A percentile compares a stretch with the other conserved stretches of the same genome.
phyloP scores from a whole-genome alignment of 2,888 invertebrate genomes.

The Criorhina ranunculi region DNA sequence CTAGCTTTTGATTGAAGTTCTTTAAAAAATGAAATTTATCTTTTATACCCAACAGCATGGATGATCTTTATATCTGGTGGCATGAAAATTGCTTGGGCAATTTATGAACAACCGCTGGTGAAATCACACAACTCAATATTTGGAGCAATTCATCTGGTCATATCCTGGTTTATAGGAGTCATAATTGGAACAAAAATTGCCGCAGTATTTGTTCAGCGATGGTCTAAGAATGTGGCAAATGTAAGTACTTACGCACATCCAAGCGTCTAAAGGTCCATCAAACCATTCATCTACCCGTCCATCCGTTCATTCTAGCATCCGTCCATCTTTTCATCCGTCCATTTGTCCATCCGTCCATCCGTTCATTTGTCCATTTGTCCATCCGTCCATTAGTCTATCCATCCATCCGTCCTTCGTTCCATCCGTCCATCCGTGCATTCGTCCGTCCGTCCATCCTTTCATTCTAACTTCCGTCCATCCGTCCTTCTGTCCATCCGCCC shows the following conservation, averaged over 20 bases:
- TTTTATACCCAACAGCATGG: constrained; percentile 53
- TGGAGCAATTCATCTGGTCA: constrained; percentile 79
- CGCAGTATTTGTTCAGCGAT: constrained; percentile 80
- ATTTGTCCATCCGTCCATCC: not conserved
- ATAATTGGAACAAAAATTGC: constrained; percentile 80
- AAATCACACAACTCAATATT: constrained; percentile 55
- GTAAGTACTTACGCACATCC: constrained; percentile 80
- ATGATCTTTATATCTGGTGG: constrained; percentile 80
- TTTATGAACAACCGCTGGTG: constrained; percentile 61
- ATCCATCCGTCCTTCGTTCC: not conserved
- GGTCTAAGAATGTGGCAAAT: constrained; percentile 81
- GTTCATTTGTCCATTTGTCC: not conserved
- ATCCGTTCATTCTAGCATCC: not conserved
- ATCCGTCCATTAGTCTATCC: not conserved
- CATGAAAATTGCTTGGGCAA: constrained; percentile 80
- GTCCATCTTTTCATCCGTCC: not conserved
- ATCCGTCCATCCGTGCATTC: not conserved
- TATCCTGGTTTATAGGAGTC: constrained; percentile 82
- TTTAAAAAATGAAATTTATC: too few species aligned
- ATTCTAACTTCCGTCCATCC: not conserved
- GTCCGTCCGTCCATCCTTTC: not conserved
- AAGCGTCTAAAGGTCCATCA: not conserved
- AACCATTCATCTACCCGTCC: not conserved
- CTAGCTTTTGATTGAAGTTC: too few species aligned
- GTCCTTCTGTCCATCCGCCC: not conserved